phyloP scores from a whole-genome alignment of 1,140 invertebrate species.

The Drosophila bipectinata region DNA sequence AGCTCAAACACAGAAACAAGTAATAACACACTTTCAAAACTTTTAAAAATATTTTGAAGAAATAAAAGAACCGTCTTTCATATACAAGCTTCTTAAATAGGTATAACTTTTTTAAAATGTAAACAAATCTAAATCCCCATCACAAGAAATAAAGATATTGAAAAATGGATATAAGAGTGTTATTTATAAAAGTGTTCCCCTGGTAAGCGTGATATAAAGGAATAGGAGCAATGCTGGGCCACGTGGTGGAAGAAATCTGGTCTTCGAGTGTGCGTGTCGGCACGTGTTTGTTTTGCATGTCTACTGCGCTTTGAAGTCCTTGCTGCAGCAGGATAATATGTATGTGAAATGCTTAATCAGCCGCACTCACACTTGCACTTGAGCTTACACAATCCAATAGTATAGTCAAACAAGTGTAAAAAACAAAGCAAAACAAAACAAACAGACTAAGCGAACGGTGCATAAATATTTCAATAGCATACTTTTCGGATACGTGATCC shows the following conservation, averaged over 20 bases:
- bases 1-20: too few species aligned
- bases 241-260: slow-evolving; percentile 9
- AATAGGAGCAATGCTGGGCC: neutral
- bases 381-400: slow-evolving; percentile 19
- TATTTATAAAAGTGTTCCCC: neutral
- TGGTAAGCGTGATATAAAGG: neutral
- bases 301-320: slow-evolving; percentile 68
- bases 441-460: slow-evolving; percentile 54
- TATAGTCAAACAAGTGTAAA: slow-evolving; percentile 4
- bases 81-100: too few species aligned
- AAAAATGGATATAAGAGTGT: too few species aligned
- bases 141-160: too few species aligned
- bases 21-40: too few species aligned
- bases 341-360: slow-evolving; percentile 80
- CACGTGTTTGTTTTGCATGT: slow-evolving; percentile 77
- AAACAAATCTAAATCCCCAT: too few species aligned
- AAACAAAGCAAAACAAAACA: slow-evolving; percentile 56
- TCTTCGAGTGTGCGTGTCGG: slow-evolving; percentile 53
- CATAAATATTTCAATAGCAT: slow-evolving; percentile 82
- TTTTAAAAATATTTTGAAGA: too few species aligned
- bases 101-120: too few species aligned
- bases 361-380: slow-evolving; percentile 41
- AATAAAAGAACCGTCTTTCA: too few species aligned
- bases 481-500: slow-evolving; percentile 73
- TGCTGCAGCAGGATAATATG: slow-evolving; percentile 59